Evolutionary conservation across 2,113 vertebrate genomes (phyloP), one percentile per base, ranked within the genome.

Genomic region (Dromas ardeola): DNA sequence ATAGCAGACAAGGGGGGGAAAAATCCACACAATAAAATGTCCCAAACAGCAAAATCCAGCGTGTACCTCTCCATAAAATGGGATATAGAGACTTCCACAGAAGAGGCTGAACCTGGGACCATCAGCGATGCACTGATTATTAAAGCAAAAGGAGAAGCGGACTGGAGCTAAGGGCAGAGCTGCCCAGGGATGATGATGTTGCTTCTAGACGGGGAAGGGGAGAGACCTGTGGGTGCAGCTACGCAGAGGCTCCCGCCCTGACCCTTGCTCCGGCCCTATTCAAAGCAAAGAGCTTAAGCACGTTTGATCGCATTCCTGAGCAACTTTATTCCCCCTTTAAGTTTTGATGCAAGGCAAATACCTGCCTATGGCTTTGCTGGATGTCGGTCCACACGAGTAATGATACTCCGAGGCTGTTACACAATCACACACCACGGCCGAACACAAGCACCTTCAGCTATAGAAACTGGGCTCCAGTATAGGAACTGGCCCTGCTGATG

Each of bases 271-370:
- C 23, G 4, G 4, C 9, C 13, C 58, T 50, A 3, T 23, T 72
- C 59, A 79, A 79, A 42, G 56, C n/a, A 78, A 47, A 80, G 53
- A 19, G 63, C 65, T 86, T 15, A 53, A 84, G 43, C 49, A 26
- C 0, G 3, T 71, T 55, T 17, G 9, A 53, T 80, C 36, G 25
- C 63, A n/a, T 58, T 90, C 83, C 81, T 53, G 53, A 93, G 55
- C 30, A 81, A 22, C 58, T 53, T 30, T 1, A 70, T 27, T 67
- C 9, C 5, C 5, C 67, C 80, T 95, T 82, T 65, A 66, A 36
- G 65, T 82, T 90, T 66, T 83, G 81, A 73, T 77, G 79, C 63
- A 76, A 84, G n/a, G 27, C 73, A 65, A 82, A 71, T 45, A 53
- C 26, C 23, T 91, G 29, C 72, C 67, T n/a, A 18, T 16, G 56